A percentile compares a stretch with the other conserved stretches of the same genome.
phyloP scores from a whole-genome alignment of 2,797 vertebrate genomes.

The Antennarius maculatus region DNA sequence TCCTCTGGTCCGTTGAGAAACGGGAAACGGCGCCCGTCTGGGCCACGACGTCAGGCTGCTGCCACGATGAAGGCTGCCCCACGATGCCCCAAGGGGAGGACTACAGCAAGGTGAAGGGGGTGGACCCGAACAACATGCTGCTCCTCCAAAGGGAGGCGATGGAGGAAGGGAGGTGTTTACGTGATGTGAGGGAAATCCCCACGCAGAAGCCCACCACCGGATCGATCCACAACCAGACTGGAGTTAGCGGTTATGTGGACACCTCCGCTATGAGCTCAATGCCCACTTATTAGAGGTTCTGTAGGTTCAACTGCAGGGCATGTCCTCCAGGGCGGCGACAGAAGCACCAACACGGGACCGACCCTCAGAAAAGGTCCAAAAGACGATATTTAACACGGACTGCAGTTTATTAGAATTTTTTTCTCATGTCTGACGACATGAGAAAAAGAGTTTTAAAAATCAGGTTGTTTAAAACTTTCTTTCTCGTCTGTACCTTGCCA shows the following conservation, averaged over 20 bases:
- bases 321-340: not conserved
- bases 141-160: conserved; percentile 81
- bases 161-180: conserved; percentile 26
- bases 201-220: conserved; percentile 65
- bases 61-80: conserved; percentile 14
- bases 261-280: conserved; percentile 80
- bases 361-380: not conserved
- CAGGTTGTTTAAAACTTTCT: not conserved
- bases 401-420: conserved; percentile 12
- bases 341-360: conserved; percentile 11
- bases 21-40: conserved; percentile 83
- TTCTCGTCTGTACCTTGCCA: conserved; percentile 1
- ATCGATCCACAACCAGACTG: conserved; percentile 53
- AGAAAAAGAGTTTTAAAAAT: too few relatives aligned
- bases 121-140: conserved; percentile 81
- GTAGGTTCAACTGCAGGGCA: conserved; percentile 9
- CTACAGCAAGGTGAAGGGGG: conserved; percentile 88
- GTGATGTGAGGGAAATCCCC: conserved; percentile 44
- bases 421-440: not conserved
- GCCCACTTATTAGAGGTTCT: conserved; percentile 44
- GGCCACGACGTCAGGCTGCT: conserved; percentile 73
- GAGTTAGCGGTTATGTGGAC: conserved; percentile 88
- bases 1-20: conserved; percentile 77
- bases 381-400: too few relatives aligned
- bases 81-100: conserved; percentile 63